Evolutionary conservation across 1,140 invertebrate species (phyloP).

Genomic region (Armadillidium nasatum): DNA sequence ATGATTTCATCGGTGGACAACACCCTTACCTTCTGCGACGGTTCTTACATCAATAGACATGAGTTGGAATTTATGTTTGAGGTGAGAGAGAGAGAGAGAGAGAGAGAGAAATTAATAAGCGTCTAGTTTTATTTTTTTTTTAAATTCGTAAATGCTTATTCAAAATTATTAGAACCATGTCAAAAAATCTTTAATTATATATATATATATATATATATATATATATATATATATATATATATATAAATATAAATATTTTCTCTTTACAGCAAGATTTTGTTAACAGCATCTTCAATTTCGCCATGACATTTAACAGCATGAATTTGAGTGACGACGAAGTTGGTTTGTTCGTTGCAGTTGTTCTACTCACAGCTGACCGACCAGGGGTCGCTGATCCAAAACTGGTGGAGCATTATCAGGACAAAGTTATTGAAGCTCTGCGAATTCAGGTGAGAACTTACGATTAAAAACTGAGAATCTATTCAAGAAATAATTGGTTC

Average conservation of each 20-base stretch:
- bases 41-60: constrained; percentile 73
- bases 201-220: too few relatives aligned
- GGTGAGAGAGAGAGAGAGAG: constrained; percentile 63
- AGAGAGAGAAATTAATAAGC: constrained; percentile 41
- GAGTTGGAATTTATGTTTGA: constrained; percentile 90
- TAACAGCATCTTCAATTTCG: constrained; percentile 69
- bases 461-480: constrained; percentile 34
- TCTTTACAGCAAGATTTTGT: constrained; percentile 64
- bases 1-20: constrained; percentile 66
- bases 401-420: constrained; percentile 74
- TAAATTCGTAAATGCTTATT: too few relatives aligned
- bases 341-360: constrained; percentile 79
- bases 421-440: constrained; percentile 77
- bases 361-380: constrained; percentile 70
- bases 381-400: constrained; percentile 75
- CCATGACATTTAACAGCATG: constrained; percentile 69
- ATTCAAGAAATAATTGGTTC: neutral
- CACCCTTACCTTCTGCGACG: constrained; percentile 86
- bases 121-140: too few relatives aligned
- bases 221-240: too few relatives aligned
- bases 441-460: constrained; percentile 62
- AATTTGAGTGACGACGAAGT: constrained; percentile 83
- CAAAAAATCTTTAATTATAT: too few relatives aligned
- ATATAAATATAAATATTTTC: neutral
- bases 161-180: too few relatives aligned